Percentiles rank a stretch among this genome's conserved stretches.
Evolutionary conservation across 2,797 vertebrate genomes (phyloP).

Genomic region (Mus spretus): DNA sequence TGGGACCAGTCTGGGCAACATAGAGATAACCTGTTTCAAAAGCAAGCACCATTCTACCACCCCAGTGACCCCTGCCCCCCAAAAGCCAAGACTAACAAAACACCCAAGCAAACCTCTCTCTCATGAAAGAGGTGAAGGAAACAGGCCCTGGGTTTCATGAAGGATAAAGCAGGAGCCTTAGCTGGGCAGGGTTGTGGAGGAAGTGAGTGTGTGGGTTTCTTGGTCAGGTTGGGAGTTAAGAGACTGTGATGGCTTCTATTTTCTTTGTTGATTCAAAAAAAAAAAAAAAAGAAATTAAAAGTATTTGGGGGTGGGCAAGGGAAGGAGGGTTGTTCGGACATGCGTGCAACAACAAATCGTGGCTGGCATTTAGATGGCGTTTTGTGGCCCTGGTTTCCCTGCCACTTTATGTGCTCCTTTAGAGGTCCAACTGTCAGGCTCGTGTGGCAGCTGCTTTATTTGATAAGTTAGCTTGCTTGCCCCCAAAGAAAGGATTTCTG

Average conservation of each 20-base stretch:
- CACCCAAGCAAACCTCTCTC: neutral
- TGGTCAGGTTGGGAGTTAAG: neutral
- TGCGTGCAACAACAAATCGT: neutral
- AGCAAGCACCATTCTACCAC: neutral
- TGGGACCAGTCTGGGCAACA: neutral
- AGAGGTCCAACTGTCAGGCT: neutral
- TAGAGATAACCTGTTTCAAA: neutral
- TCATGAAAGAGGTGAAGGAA: slow-evolving; percentile 37
- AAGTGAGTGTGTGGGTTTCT: neutral
- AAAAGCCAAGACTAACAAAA: neutral
- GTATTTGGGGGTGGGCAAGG: too few relatives aligned
- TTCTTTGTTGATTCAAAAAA: slow-evolving; percentile 19
- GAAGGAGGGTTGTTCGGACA: neutral
- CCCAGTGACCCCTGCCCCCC: neutral
- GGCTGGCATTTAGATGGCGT: neutral
- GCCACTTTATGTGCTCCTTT: neutral
- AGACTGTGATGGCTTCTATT: neutral
- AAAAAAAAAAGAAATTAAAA: neutral
- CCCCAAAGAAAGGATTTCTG: slow-evolving; percentile 37
- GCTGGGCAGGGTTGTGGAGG: neutral
- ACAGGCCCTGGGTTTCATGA: neutral
- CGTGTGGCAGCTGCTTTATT: neutral
- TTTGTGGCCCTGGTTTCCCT: neutral
- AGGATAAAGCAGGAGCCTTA: neutral
- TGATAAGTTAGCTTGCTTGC: neutral